A percentile compares a stretch with the other conserved stretches of the same genome.
These are phyloP conservation scores for Azemiops feae DNA, from an alignment of 2,113 vertebrate species.

Conservation along the genomic window DNA sequence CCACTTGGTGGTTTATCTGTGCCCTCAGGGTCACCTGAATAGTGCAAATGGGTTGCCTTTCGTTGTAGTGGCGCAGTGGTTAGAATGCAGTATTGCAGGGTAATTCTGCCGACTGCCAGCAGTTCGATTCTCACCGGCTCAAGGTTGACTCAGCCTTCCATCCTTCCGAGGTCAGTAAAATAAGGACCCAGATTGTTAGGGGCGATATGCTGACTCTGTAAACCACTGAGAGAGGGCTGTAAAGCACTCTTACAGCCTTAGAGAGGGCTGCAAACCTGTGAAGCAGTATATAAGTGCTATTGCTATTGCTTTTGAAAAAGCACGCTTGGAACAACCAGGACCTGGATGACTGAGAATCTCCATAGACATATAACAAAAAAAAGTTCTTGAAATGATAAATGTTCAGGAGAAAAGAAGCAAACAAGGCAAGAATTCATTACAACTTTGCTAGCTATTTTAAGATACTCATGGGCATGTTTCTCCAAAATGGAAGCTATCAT, in stretches of 20 bases:
- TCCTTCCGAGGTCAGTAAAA: neutral
- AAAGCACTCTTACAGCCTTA: neutral
- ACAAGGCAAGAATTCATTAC: neutral
- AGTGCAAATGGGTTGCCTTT: too few relatives aligned
- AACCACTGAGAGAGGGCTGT: neutral
- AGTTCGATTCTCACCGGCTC: too few relatives aligned
- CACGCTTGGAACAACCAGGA: neutral
- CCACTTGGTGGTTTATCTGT: neutral
- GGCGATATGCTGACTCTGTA: neutral
- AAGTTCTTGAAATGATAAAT: neutral
- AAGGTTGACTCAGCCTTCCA: neutral
- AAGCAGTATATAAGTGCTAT: neutral
- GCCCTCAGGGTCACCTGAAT: too few relatives aligned
- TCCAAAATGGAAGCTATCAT: neutral
- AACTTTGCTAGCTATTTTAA: neutral
- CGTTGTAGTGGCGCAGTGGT: too few relatives aligned
- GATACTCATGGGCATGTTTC: neutral
- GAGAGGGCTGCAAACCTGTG: neutral
- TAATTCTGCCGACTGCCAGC: too few relatives aligned
- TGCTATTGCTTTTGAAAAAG: neutral
- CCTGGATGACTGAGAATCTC: too few relatives aligned
- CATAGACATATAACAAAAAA: neutral
- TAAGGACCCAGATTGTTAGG: too few relatives aligned
- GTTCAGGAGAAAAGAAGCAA: neutral
- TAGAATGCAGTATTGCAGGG: too few relatives aligned